phyloP scores from a whole-genome alignment of 2,113 vertebrate genomes.

The Otolemur garnettii region DNA sequence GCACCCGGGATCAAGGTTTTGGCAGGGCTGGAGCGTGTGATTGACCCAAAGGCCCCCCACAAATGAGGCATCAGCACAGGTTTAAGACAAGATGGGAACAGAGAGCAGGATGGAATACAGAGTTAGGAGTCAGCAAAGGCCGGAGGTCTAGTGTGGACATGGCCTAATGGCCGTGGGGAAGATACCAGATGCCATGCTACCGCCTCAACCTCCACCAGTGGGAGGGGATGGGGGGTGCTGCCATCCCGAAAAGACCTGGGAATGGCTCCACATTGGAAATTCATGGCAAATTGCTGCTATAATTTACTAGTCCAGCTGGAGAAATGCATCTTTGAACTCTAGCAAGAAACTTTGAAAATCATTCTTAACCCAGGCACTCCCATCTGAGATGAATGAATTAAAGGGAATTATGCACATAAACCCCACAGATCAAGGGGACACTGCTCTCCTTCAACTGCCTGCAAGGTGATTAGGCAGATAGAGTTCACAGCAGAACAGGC shows the following conservation, averaged over 20 bases:
- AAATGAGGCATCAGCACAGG: background rate
- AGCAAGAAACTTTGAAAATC: constrained; percentile 73
- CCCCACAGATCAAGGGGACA: constrained; percentile 77
- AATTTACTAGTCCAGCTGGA: constrained; percentile 71
- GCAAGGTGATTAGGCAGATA: constrained; percentile 76
- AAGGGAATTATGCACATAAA: constrained; percentile 82
- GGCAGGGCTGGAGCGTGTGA: background rate
- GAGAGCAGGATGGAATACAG: background rate
- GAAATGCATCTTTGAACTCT: constrained; percentile 74
- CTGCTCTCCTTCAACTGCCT: constrained; percentile 62
- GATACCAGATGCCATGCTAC: background rate
- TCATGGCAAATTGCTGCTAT: constrained; percentile 57
- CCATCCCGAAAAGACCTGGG: background rate
- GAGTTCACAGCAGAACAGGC: constrained; percentile 74
- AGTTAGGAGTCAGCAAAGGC: background rate
- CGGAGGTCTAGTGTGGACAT: background rate
- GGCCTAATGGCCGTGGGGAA: background rate
- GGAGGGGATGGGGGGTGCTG: background rate
- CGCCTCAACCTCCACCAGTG: background rate
- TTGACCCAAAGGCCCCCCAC: background rate
- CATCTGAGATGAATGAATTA: constrained; percentile 75
- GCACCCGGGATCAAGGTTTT: constrained; percentile 12
- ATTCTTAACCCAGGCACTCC: constrained; percentile 63
- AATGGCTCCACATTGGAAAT: constrained; percentile 17
- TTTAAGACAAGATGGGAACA: constrained; percentile 16